Percentiles rank a stretch among this genome's conserved stretches.
phyloP scores from a whole-genome alignment of 2,113 vertebrate species.

The Megaleporinus macrocephalus region DNA sequence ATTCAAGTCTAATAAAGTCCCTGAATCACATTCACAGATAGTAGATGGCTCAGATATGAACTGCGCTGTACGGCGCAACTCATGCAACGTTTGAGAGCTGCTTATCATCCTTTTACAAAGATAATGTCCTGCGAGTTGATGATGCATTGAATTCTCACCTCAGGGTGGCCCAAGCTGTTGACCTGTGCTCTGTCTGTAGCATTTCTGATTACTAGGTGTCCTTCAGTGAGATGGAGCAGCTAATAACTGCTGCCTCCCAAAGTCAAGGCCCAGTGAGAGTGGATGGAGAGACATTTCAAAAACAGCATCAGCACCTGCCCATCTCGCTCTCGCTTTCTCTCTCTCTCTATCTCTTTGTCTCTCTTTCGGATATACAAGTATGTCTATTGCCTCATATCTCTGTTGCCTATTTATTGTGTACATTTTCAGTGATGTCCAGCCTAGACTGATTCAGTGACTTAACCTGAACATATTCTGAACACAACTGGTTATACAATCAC shows the following conservation, averaged over 20 bases:
- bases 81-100: background rate
- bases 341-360: background rate
- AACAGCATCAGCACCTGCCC: background rate
- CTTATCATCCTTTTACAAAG: background rate
- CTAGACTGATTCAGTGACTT: too few relatives aligned
- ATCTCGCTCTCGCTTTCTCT: background rate
- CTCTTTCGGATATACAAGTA: background rate
- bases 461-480: too few relatives aligned
- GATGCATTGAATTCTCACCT: conserved; percentile 6
- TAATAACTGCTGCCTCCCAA: background rate
- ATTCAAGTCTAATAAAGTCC: background rate
- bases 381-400: too few relatives aligned
- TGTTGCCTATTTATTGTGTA: too few relatives aligned
- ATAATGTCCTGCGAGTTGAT: background rate
- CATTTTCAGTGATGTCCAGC: too few relatives aligned
- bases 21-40: background rate
- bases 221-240: background rate
- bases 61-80: background rate
- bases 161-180: background rate
- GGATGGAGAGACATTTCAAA: background rate
- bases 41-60: background rate
- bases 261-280: background rate
- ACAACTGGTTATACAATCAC: too few relatives aligned
- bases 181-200: background rate
- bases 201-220: background rate